These are phyloP conservation scores for Meles meles DNA, from an alignment of 2,113 vertebrate species.

Conservation along the genomic window DNA sequence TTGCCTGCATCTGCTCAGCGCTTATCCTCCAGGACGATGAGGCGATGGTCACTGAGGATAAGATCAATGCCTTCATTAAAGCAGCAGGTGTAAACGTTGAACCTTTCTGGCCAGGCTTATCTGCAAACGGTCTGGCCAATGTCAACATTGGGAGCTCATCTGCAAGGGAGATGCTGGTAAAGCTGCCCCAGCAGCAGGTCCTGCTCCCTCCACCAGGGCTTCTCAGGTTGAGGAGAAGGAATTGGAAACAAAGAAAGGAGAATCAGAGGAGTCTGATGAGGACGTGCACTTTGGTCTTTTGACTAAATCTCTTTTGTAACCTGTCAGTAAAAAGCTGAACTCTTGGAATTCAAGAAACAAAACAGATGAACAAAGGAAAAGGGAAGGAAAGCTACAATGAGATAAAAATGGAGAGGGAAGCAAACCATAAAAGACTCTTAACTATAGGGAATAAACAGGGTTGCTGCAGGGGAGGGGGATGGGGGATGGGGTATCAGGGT, in stretches of 20 bases:
- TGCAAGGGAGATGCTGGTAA: background rate
- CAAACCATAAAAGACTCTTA: background rate
- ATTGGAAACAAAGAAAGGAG: background rate
- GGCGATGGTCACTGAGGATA: background rate
- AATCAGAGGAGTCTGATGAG: background rate
- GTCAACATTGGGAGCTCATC: background rate
- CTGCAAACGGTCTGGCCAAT: background rate
- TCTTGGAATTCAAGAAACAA: background rate
- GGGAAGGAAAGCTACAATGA: background rate
- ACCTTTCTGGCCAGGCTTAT: background rate
- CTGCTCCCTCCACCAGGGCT: background rate
- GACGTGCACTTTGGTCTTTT: background rate
- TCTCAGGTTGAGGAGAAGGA: background rate
- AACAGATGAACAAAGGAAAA: background rate
- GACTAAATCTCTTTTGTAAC: background rate
- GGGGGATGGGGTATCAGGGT: background rate
- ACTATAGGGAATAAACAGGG: background rate
- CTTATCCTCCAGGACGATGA: background rate
- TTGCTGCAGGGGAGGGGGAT: background rate
- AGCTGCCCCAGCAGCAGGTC: background rate
- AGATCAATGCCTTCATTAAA: background rate
- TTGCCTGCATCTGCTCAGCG: background rate
- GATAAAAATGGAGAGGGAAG: background rate
- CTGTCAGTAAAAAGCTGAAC: background rate
- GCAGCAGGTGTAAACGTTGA: background rate